Base-by-base conservation (phyloP, 1,140 invertebrate species). In the Panonychus citri region DNA sequence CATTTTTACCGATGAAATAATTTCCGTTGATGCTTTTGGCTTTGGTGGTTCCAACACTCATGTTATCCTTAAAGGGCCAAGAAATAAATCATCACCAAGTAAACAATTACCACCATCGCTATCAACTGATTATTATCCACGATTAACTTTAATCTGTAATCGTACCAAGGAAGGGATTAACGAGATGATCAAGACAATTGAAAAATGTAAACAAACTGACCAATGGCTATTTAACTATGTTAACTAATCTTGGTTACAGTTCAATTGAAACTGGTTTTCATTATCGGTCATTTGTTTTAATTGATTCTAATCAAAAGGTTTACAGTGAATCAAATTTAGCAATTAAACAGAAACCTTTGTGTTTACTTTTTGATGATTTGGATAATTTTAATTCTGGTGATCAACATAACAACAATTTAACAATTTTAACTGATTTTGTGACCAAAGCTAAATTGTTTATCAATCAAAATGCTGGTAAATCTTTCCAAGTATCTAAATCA, bases 21-120 rank as follows among this genome's bases (percentile, higher is more conserved):
- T 85, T 40, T 90, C 78, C 7, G 65, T 96, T 1, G 97, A 95
- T 70, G 94, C 87, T 2, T 97, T 97, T 70, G 93, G 93, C 24
- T 96, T 96, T 72, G 93, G 93, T 57, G 93, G 93, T 49, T 85
- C 89, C 26, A 97, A 97, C 72, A 88, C 85, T n/a, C 91, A 96
- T 69, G 70, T 87, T 1, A 72, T 96, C 54, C 71, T 96, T 0
- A 76, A 80, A 46, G 42, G 42, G 5, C 42, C 42, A 17, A 43
- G 17, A 17, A 17, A 17, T 17, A 43, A 43, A 43, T 17, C 5
- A 12, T 43, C 42, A 43, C 2, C 42, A 17, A 17, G 0, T n/a
- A 43, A 1, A 12, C 7, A 12, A 12, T 34, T 34, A 12, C 12
- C 30, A 34, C 12, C 30, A 34, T 12, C 30, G 12, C 12, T 34